These are phyloP conservation scores for Vannuccia rotundouncinata DNA, from an alignment of 2,888 invertebrate species.

Conservation along the genomic window DNA sequence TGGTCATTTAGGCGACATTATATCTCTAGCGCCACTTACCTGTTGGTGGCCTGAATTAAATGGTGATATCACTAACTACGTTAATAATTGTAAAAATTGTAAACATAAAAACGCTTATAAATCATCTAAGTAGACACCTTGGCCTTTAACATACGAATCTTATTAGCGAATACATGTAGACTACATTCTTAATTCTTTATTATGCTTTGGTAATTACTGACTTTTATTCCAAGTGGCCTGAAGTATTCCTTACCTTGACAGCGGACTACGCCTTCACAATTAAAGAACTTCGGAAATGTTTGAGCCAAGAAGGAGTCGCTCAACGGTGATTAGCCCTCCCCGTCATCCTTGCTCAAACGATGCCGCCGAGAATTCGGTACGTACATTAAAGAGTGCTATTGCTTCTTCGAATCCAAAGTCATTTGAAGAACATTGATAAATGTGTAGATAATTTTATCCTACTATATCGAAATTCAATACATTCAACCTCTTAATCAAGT, in stretches of 20 bases:
- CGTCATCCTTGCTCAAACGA: neutral
- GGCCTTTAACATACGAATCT: neutral
- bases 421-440: neutral
- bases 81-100: neutral
- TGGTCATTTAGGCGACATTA: neutral
- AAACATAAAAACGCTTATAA: neutral
- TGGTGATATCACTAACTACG: neutral
- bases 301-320: neutral
- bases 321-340: constrained; percentile 1
- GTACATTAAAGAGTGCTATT: neutral
- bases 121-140: neutral
- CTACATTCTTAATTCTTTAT: neutral
- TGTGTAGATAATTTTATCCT: neutral
- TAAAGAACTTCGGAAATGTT: neutral
- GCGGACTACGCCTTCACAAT: neutral
- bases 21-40: neutral
- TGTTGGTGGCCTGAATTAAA: constrained; percentile 16
- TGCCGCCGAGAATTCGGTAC: neutral
- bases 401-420: neutral
- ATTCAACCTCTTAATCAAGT: neutral
- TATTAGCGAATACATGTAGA: neutral
- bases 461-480: neutral
- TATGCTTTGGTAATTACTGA: neutral
- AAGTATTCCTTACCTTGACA: neutral
- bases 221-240: neutral